A percentile compares a stretch with the other conserved stretches of the same genome.
Conservation (phyloP, 2,113 vertebrate genomes). For the Typhlomys cinereus region DNA sequence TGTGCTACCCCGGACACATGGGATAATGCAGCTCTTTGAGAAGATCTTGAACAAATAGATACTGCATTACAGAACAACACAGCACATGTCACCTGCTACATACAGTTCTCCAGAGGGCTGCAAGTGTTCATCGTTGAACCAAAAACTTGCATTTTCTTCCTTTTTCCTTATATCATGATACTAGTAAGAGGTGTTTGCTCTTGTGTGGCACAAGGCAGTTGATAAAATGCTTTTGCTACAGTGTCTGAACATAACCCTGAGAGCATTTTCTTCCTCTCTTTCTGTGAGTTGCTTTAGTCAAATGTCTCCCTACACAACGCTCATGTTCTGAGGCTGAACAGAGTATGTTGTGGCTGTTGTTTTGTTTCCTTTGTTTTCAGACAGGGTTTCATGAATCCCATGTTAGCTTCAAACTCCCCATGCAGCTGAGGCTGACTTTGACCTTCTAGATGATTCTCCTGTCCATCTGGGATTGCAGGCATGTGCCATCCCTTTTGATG, state of each 20-base stretch:
- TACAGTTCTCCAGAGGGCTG: not conserved
- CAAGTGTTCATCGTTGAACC: not conserved
- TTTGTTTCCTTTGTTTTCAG: no score
- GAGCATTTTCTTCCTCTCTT: slow-evolving; percentile 26
- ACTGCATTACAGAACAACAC: not conserved
- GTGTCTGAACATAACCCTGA: not conserved
- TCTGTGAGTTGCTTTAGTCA: not conserved
- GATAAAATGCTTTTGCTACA: slow-evolving; percentile 2
- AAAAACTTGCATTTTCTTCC: not conserved
- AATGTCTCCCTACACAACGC: not conserved
- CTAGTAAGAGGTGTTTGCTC: slow-evolving; percentile 1
- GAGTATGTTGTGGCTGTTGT: not conserved
- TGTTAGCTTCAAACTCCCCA: not conserved
- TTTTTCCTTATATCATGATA: slow-evolving; percentile 4
- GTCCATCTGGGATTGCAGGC: not conserved
- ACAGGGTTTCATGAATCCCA: no score
- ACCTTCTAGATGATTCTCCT: no score
- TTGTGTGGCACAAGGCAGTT: not conserved
- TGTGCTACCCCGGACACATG: not conserved
- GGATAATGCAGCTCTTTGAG: not conserved
- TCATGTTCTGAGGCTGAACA: not conserved
- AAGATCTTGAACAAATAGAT: slow-evolving; percentile 16
- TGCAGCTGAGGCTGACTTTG: no score
- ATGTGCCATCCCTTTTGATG: not conserved
- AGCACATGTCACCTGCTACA: not conserved